Conservation (phyloP, 2,113 vertebrate species). For the Limnothrissa miodon region DNA sequence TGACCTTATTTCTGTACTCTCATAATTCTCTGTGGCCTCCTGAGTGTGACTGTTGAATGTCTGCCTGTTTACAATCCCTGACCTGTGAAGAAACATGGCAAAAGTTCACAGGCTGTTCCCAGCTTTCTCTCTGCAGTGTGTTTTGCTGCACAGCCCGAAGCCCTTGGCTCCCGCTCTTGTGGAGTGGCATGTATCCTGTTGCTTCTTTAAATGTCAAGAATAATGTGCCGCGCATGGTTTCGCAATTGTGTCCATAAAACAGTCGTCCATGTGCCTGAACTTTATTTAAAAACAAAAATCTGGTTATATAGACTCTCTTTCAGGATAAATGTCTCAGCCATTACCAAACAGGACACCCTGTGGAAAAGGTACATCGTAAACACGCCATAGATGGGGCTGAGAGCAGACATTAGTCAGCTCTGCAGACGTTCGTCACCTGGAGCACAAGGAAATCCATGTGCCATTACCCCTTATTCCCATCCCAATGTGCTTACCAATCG, state of each 20-base stretch:
- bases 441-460: not conserved
- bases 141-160: not conserved
- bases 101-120: conserved; percentile 2
- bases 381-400: not conserved
- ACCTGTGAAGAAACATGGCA: conserved; percentile 12
- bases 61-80: conserved; percentile 2
- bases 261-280: not conserved
- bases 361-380: not conserved
- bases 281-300: conserved; percentile 21
- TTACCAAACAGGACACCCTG: not conserved
- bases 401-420: not conserved
- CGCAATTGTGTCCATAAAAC: conserved; percentile 1
- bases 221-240: conserved; percentile 2
- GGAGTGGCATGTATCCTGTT: not conserved
- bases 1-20: not conserved
- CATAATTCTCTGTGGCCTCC: not conserved
- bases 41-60: not conserved
- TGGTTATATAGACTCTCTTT: not conserved
- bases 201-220: conserved; percentile 6
- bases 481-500: conserved; percentile 80
- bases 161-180: not conserved
- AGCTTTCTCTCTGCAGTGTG: not conserved
- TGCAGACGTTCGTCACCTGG: not conserved
- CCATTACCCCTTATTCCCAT: not conserved
- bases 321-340: not conserved